Conservation (phyloP, 1,140 invertebrate genomes). For the Adoxophyes honmai region DNA sequence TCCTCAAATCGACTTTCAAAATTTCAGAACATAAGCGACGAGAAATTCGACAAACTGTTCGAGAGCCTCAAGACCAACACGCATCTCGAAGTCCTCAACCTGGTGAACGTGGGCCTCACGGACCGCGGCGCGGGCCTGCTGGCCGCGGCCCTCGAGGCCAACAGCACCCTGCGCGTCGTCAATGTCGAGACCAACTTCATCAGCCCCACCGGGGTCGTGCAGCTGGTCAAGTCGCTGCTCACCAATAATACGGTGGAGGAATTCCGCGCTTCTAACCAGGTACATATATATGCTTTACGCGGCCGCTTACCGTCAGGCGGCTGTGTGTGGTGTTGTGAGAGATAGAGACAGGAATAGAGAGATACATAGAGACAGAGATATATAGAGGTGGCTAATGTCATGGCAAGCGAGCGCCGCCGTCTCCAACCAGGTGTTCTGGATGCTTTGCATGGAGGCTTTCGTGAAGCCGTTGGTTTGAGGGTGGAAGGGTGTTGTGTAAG, state of each 20-base stretch:
- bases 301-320: too few relatives aligned
- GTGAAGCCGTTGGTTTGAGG: too few relatives aligned
- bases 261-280: constrained; percentile 96
- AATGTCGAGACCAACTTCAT: constrained; percentile 99
- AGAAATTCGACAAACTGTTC: constrained; percentile 94
- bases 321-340: too few relatives aligned
- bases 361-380: too few relatives aligned
- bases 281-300: too few relatives aligned
- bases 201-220: constrained; percentile 88
- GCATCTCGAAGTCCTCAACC: constrained; percentile 92
- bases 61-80: constrained; percentile 93
- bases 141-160: constrained; percentile 90
- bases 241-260: constrained; percentile 93
- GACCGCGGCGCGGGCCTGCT: constrained; percentile 91
- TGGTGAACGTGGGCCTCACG: constrained; percentile 95
- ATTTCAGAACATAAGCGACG: constrained; percentile 95
- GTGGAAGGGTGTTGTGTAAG: too few relatives aligned
- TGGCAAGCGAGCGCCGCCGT: too few relatives aligned
- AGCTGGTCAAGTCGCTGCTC: constrained; percentile 90
- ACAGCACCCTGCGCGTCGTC: constrained; percentile 91
- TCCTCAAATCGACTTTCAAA: background rate
- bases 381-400: too few relatives aligned
- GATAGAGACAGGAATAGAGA: too few relatives aligned
- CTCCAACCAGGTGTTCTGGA: too few relatives aligned
- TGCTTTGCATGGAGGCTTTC: too few relatives aligned